Base-by-base conservation (phyloP, 2,888 invertebrate species). In the Crematogaster levior region DNA sequence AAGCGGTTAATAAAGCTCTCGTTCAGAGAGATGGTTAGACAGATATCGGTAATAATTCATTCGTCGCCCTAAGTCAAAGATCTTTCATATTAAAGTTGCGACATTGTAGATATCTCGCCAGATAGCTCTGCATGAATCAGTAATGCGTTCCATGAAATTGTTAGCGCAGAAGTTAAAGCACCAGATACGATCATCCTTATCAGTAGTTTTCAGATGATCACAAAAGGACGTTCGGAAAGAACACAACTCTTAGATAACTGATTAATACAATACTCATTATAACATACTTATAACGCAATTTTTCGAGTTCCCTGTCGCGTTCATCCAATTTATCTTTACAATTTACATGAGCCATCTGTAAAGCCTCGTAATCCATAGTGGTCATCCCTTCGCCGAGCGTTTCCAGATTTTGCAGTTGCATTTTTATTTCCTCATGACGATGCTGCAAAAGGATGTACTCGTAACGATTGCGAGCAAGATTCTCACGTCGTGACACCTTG, bases 351-450 rank as follows among this genome's bases (percentile, higher is more conserved):
- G 81, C 74, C n/a, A 86, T 43, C 1, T 83, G 74, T 21, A 91
- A 83, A 18, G 75, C 61, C 68, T 92, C 92, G 84, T 91, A 92
- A 63, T 92, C 91, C 86, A 89, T 87, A 37, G 87, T 84, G 4
- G 89, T 91, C 90, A 91, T 91, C 6, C 91, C 92, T 12, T 87
- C 84, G 1, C 92, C 92, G 12, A 92, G 83, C 5, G 86, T 89
- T 63, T 92, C 92, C 24, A 88, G 75, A 15, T 68, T 63, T 21
- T 37, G 82, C 30, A 91, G 30, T 12, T 66, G 83, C 7, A 21
- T 24, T 21, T 85, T 79, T 5, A 91, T 34, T 5, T 86, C 70
- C 46, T 92, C 88, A 73, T 87, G 73, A 30, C 72, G 80, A 70
- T 90, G 88, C 34, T 84, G 86, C 37, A 87, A 84, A 1, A 82